phyloP scores from a whole-genome alignment of 2,113 vertebrate genomes.

The Ochotona princeps region DNA sequence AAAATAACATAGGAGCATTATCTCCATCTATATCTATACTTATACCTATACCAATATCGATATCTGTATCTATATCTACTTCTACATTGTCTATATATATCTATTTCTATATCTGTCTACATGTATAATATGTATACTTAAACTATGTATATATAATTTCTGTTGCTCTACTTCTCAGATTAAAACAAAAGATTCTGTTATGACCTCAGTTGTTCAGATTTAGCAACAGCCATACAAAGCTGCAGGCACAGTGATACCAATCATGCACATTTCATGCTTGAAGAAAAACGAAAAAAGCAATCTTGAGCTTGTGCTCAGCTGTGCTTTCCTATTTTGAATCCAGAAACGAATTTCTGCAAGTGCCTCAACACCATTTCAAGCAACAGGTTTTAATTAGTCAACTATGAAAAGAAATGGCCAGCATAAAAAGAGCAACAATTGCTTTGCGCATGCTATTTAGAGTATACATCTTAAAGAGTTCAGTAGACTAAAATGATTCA shows the following conservation, averaged over 20 bases:
- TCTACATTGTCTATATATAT: too few species aligned
- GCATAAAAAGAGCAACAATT: constrained; percentile 45
- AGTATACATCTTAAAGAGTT: constrained; percentile 34
- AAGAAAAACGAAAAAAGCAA: background rate
- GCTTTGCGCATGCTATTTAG: constrained; percentile 39
- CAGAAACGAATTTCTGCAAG: background rate
- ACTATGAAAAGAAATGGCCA: constrained; percentile 46
- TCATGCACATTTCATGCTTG: background rate
- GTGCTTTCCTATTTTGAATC: background rate
- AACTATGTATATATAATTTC: too few species aligned
- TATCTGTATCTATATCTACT: too few species aligned
- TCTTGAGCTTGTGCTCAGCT: background rate
- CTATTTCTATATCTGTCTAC: too few species aligned
- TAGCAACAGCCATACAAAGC: background rate
- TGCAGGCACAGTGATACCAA: background rate
- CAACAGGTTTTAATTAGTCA: constrained; percentile 58
- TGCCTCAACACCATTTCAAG: background rate
- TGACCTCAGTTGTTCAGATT: background rate
- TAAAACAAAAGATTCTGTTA: background rate
- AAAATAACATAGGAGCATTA: too few species aligned
- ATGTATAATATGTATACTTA: too few species aligned
- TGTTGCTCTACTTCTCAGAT: too few species aligned
- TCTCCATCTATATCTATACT: too few species aligned
- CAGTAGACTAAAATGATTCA: constrained; percentile 22
- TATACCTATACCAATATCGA: too few species aligned